phyloP scores from a whole-genome alignment of 1,140 invertebrate species.

The Proctacanthus coquilletti region DNA sequence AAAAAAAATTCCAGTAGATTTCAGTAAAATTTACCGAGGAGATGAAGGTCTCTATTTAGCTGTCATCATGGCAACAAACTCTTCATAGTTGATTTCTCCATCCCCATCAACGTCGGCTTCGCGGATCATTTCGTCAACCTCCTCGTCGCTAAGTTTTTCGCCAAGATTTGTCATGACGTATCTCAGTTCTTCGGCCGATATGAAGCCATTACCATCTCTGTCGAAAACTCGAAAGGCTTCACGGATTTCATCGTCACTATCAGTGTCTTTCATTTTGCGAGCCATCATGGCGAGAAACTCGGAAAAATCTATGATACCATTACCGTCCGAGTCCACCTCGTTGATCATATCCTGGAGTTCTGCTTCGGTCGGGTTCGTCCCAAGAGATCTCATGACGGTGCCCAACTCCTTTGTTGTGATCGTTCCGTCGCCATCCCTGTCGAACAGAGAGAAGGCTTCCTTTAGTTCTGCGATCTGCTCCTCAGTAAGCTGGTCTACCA shows the following conservation, averaged over 20 bases:
- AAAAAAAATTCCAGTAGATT: no score
- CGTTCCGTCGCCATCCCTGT: conserved; percentile 96
- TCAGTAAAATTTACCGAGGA: no score
- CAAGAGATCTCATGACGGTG: conserved; percentile 24
- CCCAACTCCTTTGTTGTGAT: conserved; percentile 61
- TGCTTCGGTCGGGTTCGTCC: conserved; percentile 28
- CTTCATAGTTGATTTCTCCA: conserved; percentile 70
- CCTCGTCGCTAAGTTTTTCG: conserved; percentile 76
- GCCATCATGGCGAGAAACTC: conserved; percentile 12
- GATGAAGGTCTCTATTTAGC: no score
- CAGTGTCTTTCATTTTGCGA: conserved; percentile 6
- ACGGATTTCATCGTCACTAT: conserved; percentile 13
- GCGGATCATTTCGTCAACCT: conserved; percentile 87
- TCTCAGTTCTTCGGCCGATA: conserved; percentile 74
- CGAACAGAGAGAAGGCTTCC: conserved; percentile 94
- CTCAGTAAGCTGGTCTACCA: conserved; percentile 88
- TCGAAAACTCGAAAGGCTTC: conserved; percentile 58
- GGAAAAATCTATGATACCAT: conserved; percentile 24
- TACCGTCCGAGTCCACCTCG: conserved; percentile 24
- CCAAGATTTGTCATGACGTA: conserved; percentile 92
- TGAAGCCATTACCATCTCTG: conserved; percentile 83
- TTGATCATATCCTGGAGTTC: conserved; percentile 28
- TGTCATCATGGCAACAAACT: conserved; percentile 21
- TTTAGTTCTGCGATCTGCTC: conserved; percentile 95
- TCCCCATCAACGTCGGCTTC: conserved; percentile 83